phyloP scores from a whole-genome alignment of 2,113 vertebrate genomes.

The Stercorarius parasiticus region DNA sequence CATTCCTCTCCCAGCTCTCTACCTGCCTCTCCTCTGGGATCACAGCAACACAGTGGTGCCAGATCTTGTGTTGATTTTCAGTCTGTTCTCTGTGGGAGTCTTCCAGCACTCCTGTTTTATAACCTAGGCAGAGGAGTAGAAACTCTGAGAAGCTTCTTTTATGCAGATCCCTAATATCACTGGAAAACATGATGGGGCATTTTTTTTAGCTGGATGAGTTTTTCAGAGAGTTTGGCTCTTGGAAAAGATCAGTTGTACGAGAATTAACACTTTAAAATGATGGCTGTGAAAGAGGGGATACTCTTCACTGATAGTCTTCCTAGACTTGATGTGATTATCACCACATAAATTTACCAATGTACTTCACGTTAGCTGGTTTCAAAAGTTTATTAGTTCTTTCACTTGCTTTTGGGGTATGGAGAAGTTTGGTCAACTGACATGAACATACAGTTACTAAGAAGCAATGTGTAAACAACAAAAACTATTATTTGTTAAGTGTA shows the following conservation, averaged over 20 bases:
- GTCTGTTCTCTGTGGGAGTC: constrained; percentile 9
- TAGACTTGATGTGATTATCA: neutral
- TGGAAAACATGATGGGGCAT: neutral
- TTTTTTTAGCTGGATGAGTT: neutral
- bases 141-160: neutral
- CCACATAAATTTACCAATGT: neutral
- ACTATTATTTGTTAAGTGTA: neutral
- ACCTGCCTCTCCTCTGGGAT: constrained; percentile 20
- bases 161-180: neutral
- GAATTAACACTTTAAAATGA: neutral
- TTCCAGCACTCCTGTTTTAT: neutral
- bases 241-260: neutral
- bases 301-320: neutral
- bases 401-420: neutral
- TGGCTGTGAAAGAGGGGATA: neutral
- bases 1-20: neutral
- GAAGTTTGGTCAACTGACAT: neutral
- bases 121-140: neutral
- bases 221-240: neutral
- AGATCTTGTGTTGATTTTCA: neutral
- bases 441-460: neutral
- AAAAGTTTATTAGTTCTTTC: neutral
- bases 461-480: neutral
- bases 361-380: neutral
- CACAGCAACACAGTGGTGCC: neutral